Evolutionary conservation across 2,113 vertebrate species (phyloP).

Genomic region (Corydoras maculifer): DNA sequence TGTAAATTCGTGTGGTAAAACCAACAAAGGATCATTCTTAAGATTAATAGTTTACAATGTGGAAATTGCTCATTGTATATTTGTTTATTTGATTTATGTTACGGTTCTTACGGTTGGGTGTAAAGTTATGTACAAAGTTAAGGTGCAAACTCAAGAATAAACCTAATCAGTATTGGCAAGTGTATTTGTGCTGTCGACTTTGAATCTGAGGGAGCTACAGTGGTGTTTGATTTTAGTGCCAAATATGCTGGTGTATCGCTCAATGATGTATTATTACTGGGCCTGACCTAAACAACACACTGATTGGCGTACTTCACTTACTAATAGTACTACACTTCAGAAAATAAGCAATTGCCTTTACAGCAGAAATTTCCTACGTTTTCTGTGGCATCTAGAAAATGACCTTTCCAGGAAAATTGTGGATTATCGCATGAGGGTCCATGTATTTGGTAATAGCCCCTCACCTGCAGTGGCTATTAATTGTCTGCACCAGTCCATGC

Average conservation of each 20-base stretch:
- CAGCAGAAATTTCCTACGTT: conserved; percentile 17
- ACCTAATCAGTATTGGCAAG: no score
- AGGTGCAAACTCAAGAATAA: no score
- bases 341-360: conserved; percentile 12
- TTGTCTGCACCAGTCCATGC: neutral
- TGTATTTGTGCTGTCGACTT: no score
- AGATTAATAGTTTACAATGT: no score
- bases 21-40: no score
- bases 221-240: conserved; percentile 6
- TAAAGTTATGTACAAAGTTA: no score
- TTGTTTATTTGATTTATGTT: no score
- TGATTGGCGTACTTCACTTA: conserved; percentile 14
- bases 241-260: neutral
- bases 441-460: conserved; percentile 2
- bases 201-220: no score
- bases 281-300: conserved; percentile 33
- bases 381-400: conserved; percentile 35
- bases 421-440: conserved; percentile 37
- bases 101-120: no score
- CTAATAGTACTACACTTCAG: no score
- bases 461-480: conserved; percentile 20
- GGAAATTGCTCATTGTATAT: no score
- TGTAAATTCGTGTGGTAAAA: no score
- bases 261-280: conserved; percentile 2
- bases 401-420: conserved; percentile 13